phyloP scores from a whole-genome alignment of 1,140 invertebrate genomes.

The Hyles euphorbiae region DNA sequence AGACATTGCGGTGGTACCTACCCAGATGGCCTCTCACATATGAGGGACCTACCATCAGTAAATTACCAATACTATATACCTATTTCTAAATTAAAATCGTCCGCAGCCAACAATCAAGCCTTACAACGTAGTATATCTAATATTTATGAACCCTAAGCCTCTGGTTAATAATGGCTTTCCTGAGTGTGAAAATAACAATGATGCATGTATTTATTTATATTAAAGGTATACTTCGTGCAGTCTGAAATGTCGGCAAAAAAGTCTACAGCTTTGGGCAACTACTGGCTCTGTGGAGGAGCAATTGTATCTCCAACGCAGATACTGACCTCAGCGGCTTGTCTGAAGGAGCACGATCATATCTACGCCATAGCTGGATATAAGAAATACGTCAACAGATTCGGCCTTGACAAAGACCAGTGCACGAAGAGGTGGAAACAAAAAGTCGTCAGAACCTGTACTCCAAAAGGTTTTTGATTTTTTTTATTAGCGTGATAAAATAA shows the following conservation, averaged over 20 bases:
- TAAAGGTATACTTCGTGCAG: conserved; percentile 16
- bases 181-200: no score
- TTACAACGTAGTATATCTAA: no score
- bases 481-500: no score
- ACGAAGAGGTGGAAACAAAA: conserved; percentile 12
- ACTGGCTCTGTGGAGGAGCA: conserved; percentile 17
- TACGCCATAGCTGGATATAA: conserved; percentile 20
- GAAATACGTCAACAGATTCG: conserved; percentile 10
- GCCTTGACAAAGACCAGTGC: conserved; percentile 12
- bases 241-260: conserved; percentile 1
- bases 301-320: conserved; percentile 11
- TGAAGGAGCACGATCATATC: conserved; percentile 2
- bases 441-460: conserved; percentile 11
- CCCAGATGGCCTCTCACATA: no score
- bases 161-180: no score
- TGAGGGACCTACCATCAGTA: no score
- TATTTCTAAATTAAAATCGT: no score
- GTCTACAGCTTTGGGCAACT: background rate
- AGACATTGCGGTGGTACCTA: no score
- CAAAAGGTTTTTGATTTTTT: conserved; percentile 6
- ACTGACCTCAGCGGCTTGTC: conserved; percentile 16
- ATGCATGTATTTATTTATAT: background rate
- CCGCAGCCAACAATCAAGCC: no score
- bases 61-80: no score
- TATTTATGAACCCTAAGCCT: no score